Evolutionary conservation across 2,888 invertebrate species (phyloP), one percentile per base, ranked within the genome.

Genomic region (Drosophila longiperda): DNA sequence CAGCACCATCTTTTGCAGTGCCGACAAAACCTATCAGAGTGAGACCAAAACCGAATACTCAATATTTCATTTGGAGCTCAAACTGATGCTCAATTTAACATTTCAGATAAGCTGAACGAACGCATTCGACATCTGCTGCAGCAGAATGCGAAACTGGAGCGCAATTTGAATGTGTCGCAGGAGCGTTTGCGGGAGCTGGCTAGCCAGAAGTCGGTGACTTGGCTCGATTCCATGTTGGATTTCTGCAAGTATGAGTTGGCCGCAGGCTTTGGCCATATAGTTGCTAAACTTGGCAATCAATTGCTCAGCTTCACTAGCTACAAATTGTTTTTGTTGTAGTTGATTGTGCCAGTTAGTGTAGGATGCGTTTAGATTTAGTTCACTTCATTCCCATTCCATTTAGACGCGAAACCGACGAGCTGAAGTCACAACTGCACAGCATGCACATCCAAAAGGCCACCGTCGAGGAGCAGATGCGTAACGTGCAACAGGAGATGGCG

Each of bases 161-260:
- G 72, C 20, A 91, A 92, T 73, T 73, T 93, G 0, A 82, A 80
- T 48, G 67, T 84, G 57, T 90, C 91, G 0, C 90, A 93, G 71
- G 84, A 91, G 20, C 89, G 89, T 12, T 73, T 93, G 12, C 83
- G 90, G 7, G 87, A 92, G 15, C 45, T 93, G 68, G 91, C 92
- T 29, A 87, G 79, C 50, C 83, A 91, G n/a, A 92, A 92, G 55
- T 92, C 91, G 0, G 89, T 92, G 20, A 83, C 86, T 36, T 93
- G 93, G 92, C 76, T 93, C 40, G 92, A 92, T 75, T 92, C 93
- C 3, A 92, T 93, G 91, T 69, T 93, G 64, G 84, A 86, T 75
- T 93, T 92, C 83, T 93, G 93, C 93, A 93, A 92, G 93, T 93
- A 92, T 90, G 92, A 88, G 73, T 70, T 89, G 74, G 52, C 75